Base-by-base conservation (phyloP, 2,797 vertebrate species). In the Apogon talboti region DNA sequence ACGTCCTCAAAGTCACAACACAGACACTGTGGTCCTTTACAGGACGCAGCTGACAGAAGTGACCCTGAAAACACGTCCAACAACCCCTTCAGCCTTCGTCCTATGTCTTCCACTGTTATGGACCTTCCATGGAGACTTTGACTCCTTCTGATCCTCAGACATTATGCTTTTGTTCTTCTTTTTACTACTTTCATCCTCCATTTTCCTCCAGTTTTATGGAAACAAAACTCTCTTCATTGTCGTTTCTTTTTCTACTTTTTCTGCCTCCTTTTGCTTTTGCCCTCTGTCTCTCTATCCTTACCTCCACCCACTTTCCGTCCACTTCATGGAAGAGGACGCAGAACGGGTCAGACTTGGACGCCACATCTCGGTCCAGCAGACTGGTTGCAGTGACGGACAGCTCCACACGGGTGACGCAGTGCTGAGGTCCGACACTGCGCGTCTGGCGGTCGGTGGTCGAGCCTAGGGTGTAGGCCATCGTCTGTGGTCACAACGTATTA, bases 311-410 rank as follows among this genome's bases (percentile, higher is more conserved):
- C 85, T 96, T 96, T 69, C 94, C 94, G 0, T 96, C 92, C 68
- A 94, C 94, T 78, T 99, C 97, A 51, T 95, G 90, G 84, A 99
- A 98, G 65, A 99, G 95, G 61, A 99, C 98, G 0, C 98, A 99
- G 93, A 99, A 99, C 0, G 98, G 98, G 88, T 99, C 98, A 0
- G 98, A 99, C 91, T 99, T 99, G 78, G 98, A 99, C 51, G 97
- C 96, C 60, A 99, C 96, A 5, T 99, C 98, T 19, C 97, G 92
- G 87, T 99, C 98, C 81, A 99, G 94, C 41, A 99, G 95, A 88
- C 87, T 97, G 47, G 95, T 85, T 30, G 96, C 96, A 0, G 94
- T 96, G 69, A 99, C 91, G 0, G 98, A 99, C 47, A 99, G 46
- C 87, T 99, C 97, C 0, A 99, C 97, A 64, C 94, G 95, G 77